Conservation (phyloP, 2,113 vertebrate species). For the Empidonax traillii region DNA sequence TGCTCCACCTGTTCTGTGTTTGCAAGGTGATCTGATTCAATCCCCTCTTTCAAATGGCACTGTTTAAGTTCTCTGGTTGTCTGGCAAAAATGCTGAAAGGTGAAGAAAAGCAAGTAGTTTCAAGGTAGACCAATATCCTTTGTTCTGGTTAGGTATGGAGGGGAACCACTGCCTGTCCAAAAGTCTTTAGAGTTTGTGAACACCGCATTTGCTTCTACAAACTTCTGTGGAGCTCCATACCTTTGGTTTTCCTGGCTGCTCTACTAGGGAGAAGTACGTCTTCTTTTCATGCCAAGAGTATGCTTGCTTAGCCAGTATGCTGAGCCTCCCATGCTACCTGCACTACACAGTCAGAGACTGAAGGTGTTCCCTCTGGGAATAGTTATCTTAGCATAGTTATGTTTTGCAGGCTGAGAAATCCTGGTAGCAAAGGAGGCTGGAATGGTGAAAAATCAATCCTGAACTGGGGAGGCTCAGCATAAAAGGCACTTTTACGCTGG, state of each 20-base stretch:
- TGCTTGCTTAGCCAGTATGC: not conserved
- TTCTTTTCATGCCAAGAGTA: not conserved
- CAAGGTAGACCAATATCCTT: not conserved
- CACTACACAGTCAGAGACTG: not conserved
- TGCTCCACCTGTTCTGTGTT: not conserved
- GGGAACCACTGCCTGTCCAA: not conserved
- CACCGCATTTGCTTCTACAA: not conserved
- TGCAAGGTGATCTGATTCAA: not conserved
- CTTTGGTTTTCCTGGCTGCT: not conserved
- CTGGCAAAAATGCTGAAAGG: not conserved
- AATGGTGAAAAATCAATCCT: not conserved
- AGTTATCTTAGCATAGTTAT: not conserved
- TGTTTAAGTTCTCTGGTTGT: not conserved
- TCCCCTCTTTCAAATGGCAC: not conserved
- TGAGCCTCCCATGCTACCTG: not conserved
- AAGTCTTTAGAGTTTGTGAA: not conserved
- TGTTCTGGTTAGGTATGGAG: not conserved
- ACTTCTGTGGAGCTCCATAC: not conserved
- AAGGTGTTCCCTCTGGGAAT: not conserved
- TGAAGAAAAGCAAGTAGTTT: not conserved
- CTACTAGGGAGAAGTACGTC: not conserved
- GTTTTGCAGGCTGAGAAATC: not conserved
- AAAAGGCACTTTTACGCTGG: not conserved
- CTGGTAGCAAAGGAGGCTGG: accelerated
- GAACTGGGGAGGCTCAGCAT: accelerated